Base-by-base conservation (phyloP, 2,113 vertebrate genomes). In the Cavia porcellus region DNA sequence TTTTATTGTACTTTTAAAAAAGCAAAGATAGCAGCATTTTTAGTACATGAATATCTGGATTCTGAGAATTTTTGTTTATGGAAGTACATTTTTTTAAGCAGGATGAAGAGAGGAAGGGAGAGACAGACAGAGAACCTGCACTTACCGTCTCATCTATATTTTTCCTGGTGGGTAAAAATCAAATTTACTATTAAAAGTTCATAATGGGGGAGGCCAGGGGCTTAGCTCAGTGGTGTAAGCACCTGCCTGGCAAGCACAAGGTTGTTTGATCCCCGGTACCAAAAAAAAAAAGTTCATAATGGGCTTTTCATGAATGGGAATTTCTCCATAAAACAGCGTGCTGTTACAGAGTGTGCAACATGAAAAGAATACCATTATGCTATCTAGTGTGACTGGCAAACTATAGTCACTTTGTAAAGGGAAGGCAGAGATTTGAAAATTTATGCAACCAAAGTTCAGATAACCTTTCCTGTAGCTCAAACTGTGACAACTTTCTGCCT, bases 271-370 rank as follows among this genome's bases (percentile, higher is more conserved):
- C 50, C 50, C 50, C 8, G 9, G 50, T 52, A 52, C 50, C 50
- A 52, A 52, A 52, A 52, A 52, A 52, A 52, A 97, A 96, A 98
- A 99, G 98, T 98, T 98, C 98, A 99, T 98, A 98, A 99, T 97
- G 98, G 98, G 98, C 98, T 99, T 98, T 99, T 98, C 98, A 98
- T 99, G 98, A 99, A 99, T 97, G 98, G 98, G 98, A 98, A 96
- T 98, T 98, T 99, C 98, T 98, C 98, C 98, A 99, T 98, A 99
- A 98, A 99, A 99, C 99, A 99, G 99, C 99, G 99, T 99, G 99
- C 99, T 99, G 99, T 99, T 98, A 98, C 98, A 99, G 96, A 99
- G 99, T 99, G 98, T 98, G 98, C 99, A 98, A 99, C 98, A 98
- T 98, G 99, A 99, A 99, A 98, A 99, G 98, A 98, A 98, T 98